Evolutionary conservation across 2,113 vertebrate genomes (phyloP).

Genomic region (Anarhynchus alexandrinus): DNA sequence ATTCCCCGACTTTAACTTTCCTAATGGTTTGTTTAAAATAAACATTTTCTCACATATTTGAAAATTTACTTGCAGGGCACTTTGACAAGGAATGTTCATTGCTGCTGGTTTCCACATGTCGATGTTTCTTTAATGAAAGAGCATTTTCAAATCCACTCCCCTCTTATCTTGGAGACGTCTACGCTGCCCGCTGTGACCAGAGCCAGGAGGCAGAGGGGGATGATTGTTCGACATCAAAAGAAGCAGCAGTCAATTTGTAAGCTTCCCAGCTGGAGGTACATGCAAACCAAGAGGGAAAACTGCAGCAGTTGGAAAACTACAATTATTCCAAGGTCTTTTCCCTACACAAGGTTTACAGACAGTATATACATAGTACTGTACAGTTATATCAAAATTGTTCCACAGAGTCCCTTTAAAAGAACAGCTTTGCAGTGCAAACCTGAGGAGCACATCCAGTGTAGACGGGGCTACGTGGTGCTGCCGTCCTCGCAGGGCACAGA

Average conservation of each 20-base stretch:
- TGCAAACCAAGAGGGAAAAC: background rate
- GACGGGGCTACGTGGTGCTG: background rate
- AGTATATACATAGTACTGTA: rapidly evolving
- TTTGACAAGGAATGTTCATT: background rate
- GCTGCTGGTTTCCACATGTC: background rate
- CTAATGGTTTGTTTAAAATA: background rate
- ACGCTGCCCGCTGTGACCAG: slow-evolving; percentile 5
- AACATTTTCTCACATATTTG: background rate
- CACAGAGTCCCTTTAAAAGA: background rate
- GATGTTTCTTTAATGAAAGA: background rate
- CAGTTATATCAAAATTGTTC: background rate
- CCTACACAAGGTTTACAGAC: background rate
- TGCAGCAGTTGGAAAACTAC: background rate
- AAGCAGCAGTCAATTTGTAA: slow-evolving; percentile 54
- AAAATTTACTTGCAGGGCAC: background rate
- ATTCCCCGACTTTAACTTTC: background rate
- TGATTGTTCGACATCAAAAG: slow-evolving; percentile 47
- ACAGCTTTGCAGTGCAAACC: rapidly evolving
- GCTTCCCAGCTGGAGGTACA: slow-evolving; percentile 45
- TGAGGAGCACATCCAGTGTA: background rate
- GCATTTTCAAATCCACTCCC: slow-evolving; percentile 8
- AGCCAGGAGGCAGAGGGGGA: slow-evolving; percentile 28
- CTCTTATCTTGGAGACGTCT: slow-evolving; percentile 40
- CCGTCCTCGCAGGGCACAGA: too few relatives aligned
- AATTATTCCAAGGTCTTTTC: background rate